Evolutionary conservation across 1,140 invertebrate genomes (phyloP).

Genomic region (Drosophila sp.): DNA sequence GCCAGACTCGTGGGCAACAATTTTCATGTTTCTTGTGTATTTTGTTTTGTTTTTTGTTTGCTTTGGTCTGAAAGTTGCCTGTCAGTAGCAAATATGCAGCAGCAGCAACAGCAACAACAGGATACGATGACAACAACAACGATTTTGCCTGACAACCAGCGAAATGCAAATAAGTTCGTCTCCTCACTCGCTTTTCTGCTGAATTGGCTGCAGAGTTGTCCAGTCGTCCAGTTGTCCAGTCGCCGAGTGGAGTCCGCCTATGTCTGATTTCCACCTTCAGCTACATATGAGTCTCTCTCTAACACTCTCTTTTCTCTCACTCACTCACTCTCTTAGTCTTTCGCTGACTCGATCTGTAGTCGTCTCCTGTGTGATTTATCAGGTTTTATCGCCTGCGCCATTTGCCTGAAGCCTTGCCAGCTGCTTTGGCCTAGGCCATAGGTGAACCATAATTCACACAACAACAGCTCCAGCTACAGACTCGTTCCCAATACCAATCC

Average conservation of each 20-base stretch:
- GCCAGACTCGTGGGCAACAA: conserved; percentile 82
- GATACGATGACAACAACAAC: conserved; percentile 21
- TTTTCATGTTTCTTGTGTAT: conserved; percentile 69
- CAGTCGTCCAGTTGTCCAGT: no score
- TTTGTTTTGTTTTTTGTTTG: conserved; percentile 27
- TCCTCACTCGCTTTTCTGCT: conserved; percentile 43
- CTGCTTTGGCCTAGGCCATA: conserved; percentile 35
- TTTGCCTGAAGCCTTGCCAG: conserved; percentile 40
- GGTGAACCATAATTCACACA: conserved; percentile 75
- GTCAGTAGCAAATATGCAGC: conserved; percentile 60
- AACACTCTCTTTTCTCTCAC: not conserved
- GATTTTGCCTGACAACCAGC: conserved; percentile 55
- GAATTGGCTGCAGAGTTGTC: conserved; percentile 41
- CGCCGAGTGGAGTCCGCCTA: conserved; percentile 23
- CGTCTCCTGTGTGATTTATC: conserved; percentile 42
- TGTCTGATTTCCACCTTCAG: conserved; percentile 64
- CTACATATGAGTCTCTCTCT: not conserved
- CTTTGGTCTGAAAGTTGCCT: conserved; percentile 33
- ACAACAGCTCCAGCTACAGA: conserved; percentile 9
- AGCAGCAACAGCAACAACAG: conserved; percentile 25
- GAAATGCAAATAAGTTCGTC: conserved; percentile 77
- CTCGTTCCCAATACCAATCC: conserved; percentile 12
- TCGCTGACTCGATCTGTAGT: not conserved
- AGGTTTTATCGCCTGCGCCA: conserved; percentile 66
- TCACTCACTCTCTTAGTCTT: not conserved